A percentile compares a stretch with the other conserved stretches of the same genome.
Evolutionary conservation across 1,140 invertebrate genomes (phyloP).

Genomic region (Melanaphis sacchari): DNA sequence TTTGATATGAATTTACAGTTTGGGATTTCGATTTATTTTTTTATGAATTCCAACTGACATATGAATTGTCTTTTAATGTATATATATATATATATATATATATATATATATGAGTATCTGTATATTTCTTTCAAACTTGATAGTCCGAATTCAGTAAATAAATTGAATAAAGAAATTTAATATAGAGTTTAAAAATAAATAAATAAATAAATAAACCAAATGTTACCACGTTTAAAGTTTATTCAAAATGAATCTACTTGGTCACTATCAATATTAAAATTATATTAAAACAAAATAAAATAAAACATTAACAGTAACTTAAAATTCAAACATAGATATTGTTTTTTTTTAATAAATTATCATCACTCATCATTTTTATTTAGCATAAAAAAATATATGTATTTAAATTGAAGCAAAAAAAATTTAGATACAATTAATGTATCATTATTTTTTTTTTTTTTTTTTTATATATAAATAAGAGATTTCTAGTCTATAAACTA

Average conservation of each 20-base stretch:
- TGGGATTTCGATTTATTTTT: not conserved
- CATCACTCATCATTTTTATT: not conserved
- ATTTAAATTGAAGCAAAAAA: not conserved
- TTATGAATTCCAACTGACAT: not conserved
- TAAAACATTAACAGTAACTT: not conserved
- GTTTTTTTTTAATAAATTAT: not conserved
- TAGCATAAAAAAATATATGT: not conserved
- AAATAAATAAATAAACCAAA: conserved; percentile 6
- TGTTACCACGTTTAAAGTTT: conserved; percentile 25
- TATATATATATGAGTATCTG: not conserved
- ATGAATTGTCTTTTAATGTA: not conserved
- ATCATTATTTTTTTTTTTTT: too few species aligned
- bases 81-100: not conserved
- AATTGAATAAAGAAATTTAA: conserved; percentile 3
- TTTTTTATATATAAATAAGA: too few species aligned
- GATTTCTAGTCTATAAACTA: too few species aligned
- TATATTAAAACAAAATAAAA: too few species aligned
- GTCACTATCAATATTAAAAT: conserved; percentile 10
- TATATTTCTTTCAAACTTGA: not conserved
- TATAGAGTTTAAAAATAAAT: not conserved
- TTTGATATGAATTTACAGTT: not conserved
- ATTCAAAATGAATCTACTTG: not conserved
- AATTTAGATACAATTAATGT: not conserved
- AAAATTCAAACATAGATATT: not conserved
- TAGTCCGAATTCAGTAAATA: not conserved